phyloP scores from a whole-genome alignment of 2,113 vertebrate species.

The Phainopepla nitens region DNA sequence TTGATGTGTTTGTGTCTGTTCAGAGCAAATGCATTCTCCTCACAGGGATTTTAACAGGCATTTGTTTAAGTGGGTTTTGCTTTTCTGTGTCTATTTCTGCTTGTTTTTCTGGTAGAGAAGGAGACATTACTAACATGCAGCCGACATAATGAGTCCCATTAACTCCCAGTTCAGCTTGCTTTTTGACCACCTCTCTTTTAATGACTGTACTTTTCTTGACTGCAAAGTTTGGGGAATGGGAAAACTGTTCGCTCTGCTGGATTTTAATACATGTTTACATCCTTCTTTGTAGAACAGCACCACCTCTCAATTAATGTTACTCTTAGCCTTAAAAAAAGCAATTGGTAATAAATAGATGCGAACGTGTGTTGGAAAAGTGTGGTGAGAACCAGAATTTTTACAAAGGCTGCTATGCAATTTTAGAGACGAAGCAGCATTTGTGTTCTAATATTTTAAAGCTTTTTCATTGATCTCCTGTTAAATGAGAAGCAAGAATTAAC shows the following conservation, averaged over 20 bases:
- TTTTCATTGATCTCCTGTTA: slow-evolving; percentile 64
- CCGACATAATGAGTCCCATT: slow-evolving; percentile 69
- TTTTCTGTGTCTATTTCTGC: slow-evolving; percentile 64
- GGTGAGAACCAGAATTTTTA: not conserved
- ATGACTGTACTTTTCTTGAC: slow-evolving; percentile 63
- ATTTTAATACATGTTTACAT: slow-evolving; percentile 74
- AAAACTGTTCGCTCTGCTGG: slow-evolving; percentile 59
- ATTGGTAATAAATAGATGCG: slow-evolving; percentile 4
- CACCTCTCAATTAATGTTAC: slow-evolving; percentile 67
- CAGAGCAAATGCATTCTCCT: slow-evolving; percentile 62
- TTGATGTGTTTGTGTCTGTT: slow-evolving; percentile 73
- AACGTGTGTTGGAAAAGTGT: not conserved
- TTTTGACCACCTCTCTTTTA: slow-evolving; percentile 68
- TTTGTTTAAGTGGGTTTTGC: slow-evolving; percentile 68
- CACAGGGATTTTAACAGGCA: slow-evolving; percentile 61
- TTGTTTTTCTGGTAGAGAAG: slow-evolving; percentile 56
- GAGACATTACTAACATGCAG: slow-evolving; percentile 57
- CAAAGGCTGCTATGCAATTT: slow-evolving; percentile 16
- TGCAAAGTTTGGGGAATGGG: slow-evolving; percentile 60
- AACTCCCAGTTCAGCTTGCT: slow-evolving; percentile 65
- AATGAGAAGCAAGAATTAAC: slow-evolving; percentile 77
- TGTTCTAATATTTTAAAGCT: slow-evolving; percentile 66
- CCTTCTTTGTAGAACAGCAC: slow-evolving; percentile 51
- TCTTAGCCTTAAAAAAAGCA: slow-evolving; percentile 36
- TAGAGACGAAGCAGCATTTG: slow-evolving; percentile 21